Base-by-base conservation (phyloP, 2,113 vertebrate species). In the Rynchops niger region DNA sequence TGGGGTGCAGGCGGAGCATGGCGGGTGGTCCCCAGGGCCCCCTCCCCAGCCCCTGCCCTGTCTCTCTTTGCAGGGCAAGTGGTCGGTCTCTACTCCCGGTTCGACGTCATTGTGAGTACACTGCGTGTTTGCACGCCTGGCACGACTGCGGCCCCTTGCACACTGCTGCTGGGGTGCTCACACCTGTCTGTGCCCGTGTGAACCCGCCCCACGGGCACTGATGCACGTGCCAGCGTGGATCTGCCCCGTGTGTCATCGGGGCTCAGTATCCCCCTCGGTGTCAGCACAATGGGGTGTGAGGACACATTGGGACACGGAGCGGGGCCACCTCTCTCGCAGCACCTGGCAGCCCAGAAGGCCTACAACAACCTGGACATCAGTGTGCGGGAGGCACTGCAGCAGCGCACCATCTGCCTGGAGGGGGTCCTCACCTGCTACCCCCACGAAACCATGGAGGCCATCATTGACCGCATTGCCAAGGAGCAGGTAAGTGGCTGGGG, bases 21-120 rank as follows among this genome's bases (percentile, higher is more conserved):
- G 82, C 4, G 2, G 47, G 36, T 15, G 13, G 11, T 59, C 4
- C 13, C 27, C 26, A 30, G n/a, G 12, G 19, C 21, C 30, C 47
- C 13, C 47, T 61, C 17, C 2, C 1, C 82, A 93, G 36, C 42
- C 36, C 22, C n/a, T n/a, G 61, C 9, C 58, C 11, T 83, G 40
- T 92, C 45, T 74, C 59, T 77, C 61, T 52, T 95, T 97, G 11
- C 88, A 99, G 99, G 99, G 59, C 98, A 97, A 93, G 99, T 99
- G 16, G 99, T 99, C 25, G 99, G 99, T 12, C 98, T 99, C 78
- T 99, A 99, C 94, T 99, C 99, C 10, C 98, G 99, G 85, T 99
- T 99, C 12, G 99, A 99, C 12, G 99, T 99, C 59, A 99, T 99
- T 95, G 99, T 99, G 96, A 99, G 99, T 99, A 97, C 49, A 5